Evolutionary conservation across 2,888 invertebrate genomes (phyloP).

Genomic region (Euproctis similis): DNA sequence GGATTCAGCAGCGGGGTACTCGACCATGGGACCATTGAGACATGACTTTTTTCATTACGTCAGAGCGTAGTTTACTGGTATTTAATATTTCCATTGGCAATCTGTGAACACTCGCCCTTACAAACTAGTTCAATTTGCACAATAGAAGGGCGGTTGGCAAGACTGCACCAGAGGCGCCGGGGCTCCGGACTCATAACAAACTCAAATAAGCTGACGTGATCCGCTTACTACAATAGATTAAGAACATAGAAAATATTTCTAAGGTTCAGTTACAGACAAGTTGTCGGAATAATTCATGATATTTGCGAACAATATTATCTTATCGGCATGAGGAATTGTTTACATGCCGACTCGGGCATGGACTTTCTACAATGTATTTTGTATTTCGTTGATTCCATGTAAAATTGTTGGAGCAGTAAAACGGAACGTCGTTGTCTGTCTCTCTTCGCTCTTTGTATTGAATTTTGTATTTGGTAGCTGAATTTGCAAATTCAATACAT

Average conservation of each 20-base stretch:
- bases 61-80: background rate
- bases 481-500: slow-evolving; percentile 33
- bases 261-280: slow-evolving; percentile 33
- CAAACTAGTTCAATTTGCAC: slow-evolving; percentile 43
- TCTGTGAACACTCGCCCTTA: slow-evolving; percentile 20
- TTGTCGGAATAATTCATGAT: slow-evolving; percentile 48
- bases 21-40: background rate
- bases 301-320: slow-evolving; percentile 45
- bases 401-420: slow-evolving; percentile 33
- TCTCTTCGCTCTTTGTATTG: slow-evolving; percentile 38
- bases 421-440: no score
- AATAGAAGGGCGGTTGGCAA: slow-evolving; percentile 36
- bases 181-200: slow-evolving; percentile 68
- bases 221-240: slow-evolving; percentile 70
- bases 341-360: slow-evolving; percentile 40
- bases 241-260: slow-evolving; percentile 50
- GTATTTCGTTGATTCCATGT: slow-evolving; percentile 42
- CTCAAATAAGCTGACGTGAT: slow-evolving; percentile 73
- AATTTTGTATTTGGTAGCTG: slow-evolving; percentile 33
- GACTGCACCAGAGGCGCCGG: slow-evolving; percentile 49
- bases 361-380: slow-evolving; percentile 44
- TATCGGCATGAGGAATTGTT: slow-evolving; percentile 57
- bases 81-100: slow-evolving; percentile 5
- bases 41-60: background rate
- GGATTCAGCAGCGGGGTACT: no score